These are phyloP conservation scores for Druceiella hillmani DNA, from an alignment of 2,888 invertebrate species.

Conservation along the genomic window DNA sequence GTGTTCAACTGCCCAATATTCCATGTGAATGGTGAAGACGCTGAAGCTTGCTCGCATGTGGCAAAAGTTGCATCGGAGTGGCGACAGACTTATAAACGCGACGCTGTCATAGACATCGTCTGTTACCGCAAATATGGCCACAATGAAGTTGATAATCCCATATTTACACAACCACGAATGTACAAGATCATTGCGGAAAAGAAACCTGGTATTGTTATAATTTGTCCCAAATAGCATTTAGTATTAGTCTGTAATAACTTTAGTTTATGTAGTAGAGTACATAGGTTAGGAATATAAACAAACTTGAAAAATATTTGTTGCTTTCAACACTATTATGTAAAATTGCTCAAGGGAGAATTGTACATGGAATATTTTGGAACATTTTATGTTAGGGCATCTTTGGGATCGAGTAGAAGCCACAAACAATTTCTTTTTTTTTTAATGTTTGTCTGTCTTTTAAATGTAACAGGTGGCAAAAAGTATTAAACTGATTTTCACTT, in stretches of 20 bases:
- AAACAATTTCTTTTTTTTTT: too few species aligned
- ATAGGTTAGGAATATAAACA: too few species aligned
- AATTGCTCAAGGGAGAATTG: too few species aligned
- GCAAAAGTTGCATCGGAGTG: constrained; percentile 87
- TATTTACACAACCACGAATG: constrained; percentile 93
- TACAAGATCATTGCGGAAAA: constrained; percentile 77
- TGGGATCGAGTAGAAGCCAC: too few species aligned
- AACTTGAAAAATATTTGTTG: too few species aligned
- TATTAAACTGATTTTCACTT: too few species aligned
- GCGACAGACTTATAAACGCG: constrained; percentile 81
- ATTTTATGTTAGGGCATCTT: too few species aligned
- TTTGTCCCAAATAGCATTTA: not conserved
- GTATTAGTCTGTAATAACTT: not conserved
- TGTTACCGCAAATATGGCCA: constrained; percentile 86
- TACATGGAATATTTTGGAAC: too few species aligned
- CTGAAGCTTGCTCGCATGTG: constrained; percentile 85
- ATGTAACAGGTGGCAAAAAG: too few species aligned
- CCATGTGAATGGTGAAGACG: constrained; percentile 93
- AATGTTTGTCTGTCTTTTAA: too few species aligned
- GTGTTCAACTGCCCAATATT: constrained; percentile 90
- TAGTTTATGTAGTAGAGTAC: constrained; percentile 20
- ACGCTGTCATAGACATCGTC: constrained; percentile 79
- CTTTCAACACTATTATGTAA: too few species aligned
- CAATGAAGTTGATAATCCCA: constrained; percentile 93
- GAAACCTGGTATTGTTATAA: constrained; percentile 49